Evolutionary conservation across 2,888 invertebrate genomes (phyloP).

Genomic region (Napeogenes inachia): DNA sequence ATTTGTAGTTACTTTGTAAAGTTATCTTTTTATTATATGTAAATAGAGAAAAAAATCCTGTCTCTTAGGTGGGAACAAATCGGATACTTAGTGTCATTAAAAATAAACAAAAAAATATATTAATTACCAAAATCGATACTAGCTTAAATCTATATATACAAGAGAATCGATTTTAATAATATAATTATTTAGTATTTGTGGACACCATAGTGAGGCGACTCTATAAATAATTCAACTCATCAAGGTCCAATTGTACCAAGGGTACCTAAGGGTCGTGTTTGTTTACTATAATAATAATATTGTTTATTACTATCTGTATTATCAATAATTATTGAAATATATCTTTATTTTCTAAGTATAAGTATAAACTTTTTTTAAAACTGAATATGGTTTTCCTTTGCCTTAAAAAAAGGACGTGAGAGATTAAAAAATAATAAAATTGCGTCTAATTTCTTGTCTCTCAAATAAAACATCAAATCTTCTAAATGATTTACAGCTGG

Average conservation of each 20-base stretch:
- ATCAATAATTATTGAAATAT: background rate
- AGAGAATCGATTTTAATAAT: no score
- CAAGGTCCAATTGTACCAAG: conserved; percentile 46
- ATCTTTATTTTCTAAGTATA: background rate
- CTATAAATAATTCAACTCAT: conserved; percentile 66
- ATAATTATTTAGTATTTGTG: conserved; percentile 20
- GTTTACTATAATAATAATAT: conserved; percentile 14
- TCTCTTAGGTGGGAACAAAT: no score
- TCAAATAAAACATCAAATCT: conserved; percentile 8
- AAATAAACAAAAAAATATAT: no score
- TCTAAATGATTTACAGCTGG: conserved; percentile 21
- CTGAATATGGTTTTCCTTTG: background rate
- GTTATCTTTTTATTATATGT: no score
- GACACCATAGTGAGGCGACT: conserved; percentile 41
- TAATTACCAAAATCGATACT: no score
- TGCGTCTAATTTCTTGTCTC: conserved; percentile 1
- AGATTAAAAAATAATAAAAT: background rate
- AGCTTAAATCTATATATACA: no score
- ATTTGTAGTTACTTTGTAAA: no score
- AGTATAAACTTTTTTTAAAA: no score
- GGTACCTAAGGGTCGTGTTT: conserved; percentile 24
- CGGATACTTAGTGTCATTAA: no score
- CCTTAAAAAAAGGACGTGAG: background rate
- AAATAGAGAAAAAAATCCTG: no score
- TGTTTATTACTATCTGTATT: conserved; percentile 8